Conservation (phyloP, 2,797 vertebrate genomes). For the Sebastes hubbsi region DNA sequence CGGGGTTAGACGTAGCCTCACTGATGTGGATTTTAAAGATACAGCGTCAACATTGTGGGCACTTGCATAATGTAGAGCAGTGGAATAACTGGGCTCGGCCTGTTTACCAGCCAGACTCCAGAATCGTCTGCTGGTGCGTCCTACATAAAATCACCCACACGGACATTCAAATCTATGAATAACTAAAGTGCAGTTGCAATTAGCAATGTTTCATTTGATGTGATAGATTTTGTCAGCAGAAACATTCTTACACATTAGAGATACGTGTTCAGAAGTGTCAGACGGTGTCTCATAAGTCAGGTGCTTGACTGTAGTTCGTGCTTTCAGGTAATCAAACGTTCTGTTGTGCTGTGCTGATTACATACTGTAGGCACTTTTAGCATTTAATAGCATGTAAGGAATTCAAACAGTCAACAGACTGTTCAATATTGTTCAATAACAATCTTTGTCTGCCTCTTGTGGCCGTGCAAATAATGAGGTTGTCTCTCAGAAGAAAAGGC, state of each 20-base stretch:
- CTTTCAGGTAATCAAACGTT: background rate
- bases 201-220: background rate
- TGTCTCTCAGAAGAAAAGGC: background rate
- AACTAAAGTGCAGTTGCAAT: conserved; percentile 17
- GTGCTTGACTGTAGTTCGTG: background rate
- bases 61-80: conserved; percentile 26
- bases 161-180: conserved; percentile 43
- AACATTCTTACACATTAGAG: background rate
- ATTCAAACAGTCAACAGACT: background rate
- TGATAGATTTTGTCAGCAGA: conserved; percentile 12
- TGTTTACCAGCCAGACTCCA: conserved; percentile 46
- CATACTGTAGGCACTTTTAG: background rate
- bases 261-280: background rate
- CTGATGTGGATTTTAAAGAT: conserved; percentile 10
- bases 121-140: conserved; percentile 36
- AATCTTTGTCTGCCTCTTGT: background rate
- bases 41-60: background rate
- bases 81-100: conserved; percentile 32
- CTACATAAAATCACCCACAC: conserved; percentile 45
- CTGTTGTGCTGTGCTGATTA: background rate
- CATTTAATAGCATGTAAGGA: background rate
- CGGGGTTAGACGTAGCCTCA: background rate
- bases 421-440: background rate
- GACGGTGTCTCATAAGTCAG: background rate
- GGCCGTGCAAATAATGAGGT: background rate